phyloP scores from a whole-genome alignment of 2,888 invertebrate species.

The Drosophila anomelani region DNA sequence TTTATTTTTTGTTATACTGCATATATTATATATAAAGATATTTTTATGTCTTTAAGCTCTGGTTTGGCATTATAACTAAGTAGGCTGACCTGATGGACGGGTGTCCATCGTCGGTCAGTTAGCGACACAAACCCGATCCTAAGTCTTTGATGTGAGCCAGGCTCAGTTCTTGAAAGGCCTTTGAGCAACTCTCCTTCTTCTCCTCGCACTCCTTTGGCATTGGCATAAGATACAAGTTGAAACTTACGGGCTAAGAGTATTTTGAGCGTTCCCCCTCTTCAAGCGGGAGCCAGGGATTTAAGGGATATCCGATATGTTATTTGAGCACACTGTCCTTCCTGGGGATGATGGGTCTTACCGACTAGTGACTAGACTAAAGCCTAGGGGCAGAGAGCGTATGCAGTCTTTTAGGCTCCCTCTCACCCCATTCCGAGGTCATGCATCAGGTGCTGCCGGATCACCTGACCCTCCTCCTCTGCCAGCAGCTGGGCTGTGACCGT shows the following conservation, averaged over 20 bases:
- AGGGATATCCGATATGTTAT: constrained; percentile 15
- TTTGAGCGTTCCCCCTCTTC: constrained; percentile 58
- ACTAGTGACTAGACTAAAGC: constrained; percentile 71
- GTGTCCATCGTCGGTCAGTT: constrained; percentile 1
- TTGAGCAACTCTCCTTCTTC: constrained; percentile 19
- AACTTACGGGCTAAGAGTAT: constrained; percentile 44
- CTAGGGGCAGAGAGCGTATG: constrained; percentile 54
- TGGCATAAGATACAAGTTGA: constrained; percentile 63
- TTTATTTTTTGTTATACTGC: background rate
- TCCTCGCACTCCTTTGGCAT: constrained; percentile 62
- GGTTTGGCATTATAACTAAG: constrained; percentile 48
- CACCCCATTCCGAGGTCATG: constrained; percentile 83
- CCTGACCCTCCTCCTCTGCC: constrained; percentile 83
- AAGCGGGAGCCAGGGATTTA: constrained; percentile 10
- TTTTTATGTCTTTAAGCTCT: constrained; percentile 27
- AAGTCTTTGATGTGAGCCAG: constrained; percentile 69
- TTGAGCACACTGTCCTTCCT: constrained; percentile 66
- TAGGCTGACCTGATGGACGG: constrained; percentile 20
- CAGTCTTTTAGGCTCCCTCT: constrained; percentile 57
- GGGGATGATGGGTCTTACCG: constrained; percentile 57
- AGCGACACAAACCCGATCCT: constrained; percentile 30
- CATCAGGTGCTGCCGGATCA: constrained; percentile 83
- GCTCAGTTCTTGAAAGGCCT: constrained; percentile 53
- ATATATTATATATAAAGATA: background rate
- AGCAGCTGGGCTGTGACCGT: constrained; percentile 85